Conservation (phyloP, 2,113 vertebrate species). For the Mastomys natalensis region DNA sequence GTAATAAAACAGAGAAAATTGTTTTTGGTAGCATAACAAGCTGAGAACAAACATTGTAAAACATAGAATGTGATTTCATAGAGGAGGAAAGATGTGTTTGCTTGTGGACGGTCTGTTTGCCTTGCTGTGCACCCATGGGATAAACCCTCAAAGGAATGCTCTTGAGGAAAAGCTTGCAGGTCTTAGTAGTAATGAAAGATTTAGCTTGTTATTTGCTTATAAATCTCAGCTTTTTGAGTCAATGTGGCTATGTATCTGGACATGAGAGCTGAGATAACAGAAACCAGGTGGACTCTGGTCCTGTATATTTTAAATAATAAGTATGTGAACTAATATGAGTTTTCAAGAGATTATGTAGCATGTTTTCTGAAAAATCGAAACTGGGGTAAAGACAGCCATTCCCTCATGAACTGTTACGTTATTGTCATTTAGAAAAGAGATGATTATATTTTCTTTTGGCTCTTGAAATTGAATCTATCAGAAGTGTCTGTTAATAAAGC, state of each 20-base stretch:
- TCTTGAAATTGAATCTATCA: background rate
- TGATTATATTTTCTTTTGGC: background rate
- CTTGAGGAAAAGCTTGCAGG: background rate
- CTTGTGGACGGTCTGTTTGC: background rate
- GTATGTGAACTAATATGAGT: background rate
- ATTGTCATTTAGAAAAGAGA: background rate
- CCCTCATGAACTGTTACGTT: background rate
- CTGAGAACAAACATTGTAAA: background rate
- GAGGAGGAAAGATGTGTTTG: background rate
- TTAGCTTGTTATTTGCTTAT: background rate
- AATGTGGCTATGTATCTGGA: background rate
- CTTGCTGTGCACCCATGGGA: background rate
- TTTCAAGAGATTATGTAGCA: background rate
- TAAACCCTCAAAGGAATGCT: background rate
- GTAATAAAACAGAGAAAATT: background rate
- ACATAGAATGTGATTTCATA: too few species aligned
- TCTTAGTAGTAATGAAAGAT: background rate
- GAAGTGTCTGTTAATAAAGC: conserved; percentile 28
- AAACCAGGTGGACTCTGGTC: background rate
- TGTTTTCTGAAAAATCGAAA: conserved; percentile 29
- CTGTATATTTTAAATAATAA: background rate
- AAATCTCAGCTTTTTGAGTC: background rate
- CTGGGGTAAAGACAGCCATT: background rate
- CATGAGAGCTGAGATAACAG: background rate
- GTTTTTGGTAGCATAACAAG: background rate